Base-by-base conservation (phyloP, 2,797 vertebrate species). In the Trichosurus vulpecula region DNA sequence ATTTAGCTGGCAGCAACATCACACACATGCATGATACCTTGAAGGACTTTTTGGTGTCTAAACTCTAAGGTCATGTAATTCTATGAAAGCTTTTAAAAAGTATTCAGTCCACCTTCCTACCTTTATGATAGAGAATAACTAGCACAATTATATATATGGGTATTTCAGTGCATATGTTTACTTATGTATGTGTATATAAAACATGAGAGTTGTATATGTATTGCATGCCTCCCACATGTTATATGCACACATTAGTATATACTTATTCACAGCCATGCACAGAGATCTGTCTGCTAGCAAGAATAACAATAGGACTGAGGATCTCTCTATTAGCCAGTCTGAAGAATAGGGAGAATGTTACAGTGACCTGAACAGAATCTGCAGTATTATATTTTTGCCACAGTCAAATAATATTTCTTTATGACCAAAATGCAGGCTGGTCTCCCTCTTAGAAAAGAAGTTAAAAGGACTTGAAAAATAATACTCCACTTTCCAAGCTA, bases 1-100 rank as follows among this genome's bases (percentile, higher is more conserved):
- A 97, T 96, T 94, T 97, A 96, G 95, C 95, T 98, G 96, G 96
- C 96, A 31, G 92, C 93, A 97, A 95, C 98, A 97, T 94, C 93
- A 91, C 95, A 93, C 41, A 94, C 93, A 96, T 66, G 94, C 93
- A 61, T 96, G 92, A 96, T 91, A 95, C 90, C 57, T 90, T 96
- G 95, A 96, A 97, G 93, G 96, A 97, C 0, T 74, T 41, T 74
- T 74, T 66, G 35, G 30, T 66, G 14, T 19, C 19, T 58, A 58
- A n/a, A 66, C 58, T 14, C 31, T 16, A 35, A 66, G 31, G 0
- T 35, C 13, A 41, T 66, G 35, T 41, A 74, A 74, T 74, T 74
- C n/a, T 41, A 74, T 74, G 66, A 74, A 41, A 74, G 6, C 66
- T 19, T 74, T 74, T n/a, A n/a, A n/a, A 61, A 41, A 41, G n/a